Evolutionary conservation across 2,797 vertebrate genomes (phyloP), one percentile per base, ranked within the genome.

Genomic region (Gambelia wislizenii): DNA sequence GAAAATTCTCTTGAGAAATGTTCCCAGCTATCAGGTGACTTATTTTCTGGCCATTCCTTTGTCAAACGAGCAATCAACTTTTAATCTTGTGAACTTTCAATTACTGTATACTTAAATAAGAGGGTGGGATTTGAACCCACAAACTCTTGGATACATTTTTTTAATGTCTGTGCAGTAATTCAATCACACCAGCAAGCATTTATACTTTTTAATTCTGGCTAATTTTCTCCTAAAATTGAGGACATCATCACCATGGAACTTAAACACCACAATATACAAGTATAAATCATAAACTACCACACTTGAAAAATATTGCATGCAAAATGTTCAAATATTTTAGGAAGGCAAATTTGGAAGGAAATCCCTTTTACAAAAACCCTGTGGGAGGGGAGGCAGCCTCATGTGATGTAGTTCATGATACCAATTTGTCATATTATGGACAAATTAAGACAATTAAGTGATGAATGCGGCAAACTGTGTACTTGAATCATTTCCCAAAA

Each of bases 311-410:
- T 79, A 20, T 27, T 64, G 64, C 14, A 47, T 52, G 42, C 0
- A 76, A 87, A 39, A 13, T 39, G 54, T 54, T 39, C 13, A 4
- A 12, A 44, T 1, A 44, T 70, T 14, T 44, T 39, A 54, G 27
- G 52, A 72, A 64, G 61, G 27, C 0, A 0, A 59, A 4, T n/a
- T n/a, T n/a, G n/a, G n/a, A 36, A 22, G 12, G 61, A 12, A 16
- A 25, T 18, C 2, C 0, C 2, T 59, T 47, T 47, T 70, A 20
- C 36, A 22, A 1, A 25, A 47, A 25, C 6, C 12, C 3, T 54
- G 44, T 16, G 52, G 25, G 36, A 78, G 44, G 47, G 56, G 61
- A 64, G 44, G 36, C n/a, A 52, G 36, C 30, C n/a, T 85, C 77
- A 42, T 4, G 75, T 87, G 90, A 83, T 77, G n/a, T 5, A 2